A percentile compares a stretch with the other conserved stretches of the same genome.
phyloP scores from a whole-genome alignment of 2,113 vertebrate species.

The Pelusios castaneus region DNA sequence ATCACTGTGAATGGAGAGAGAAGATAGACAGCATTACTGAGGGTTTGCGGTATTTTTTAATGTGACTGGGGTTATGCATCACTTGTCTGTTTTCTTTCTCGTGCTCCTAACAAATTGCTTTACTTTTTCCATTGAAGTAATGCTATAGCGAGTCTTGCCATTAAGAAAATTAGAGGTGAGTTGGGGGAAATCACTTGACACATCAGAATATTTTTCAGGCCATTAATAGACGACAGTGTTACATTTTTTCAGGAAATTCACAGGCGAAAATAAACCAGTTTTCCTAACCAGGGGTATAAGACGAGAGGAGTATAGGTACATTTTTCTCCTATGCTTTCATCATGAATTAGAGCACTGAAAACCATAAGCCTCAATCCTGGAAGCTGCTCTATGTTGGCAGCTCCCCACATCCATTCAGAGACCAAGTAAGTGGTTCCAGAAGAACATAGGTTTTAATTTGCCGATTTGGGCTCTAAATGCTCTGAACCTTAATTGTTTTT shows the following conservation, averaged over 20 bases:
- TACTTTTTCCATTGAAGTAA: conserved; percentile 30
- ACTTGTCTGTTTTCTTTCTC: conserved; percentile 2
- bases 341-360: conserved; percentile 6
- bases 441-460: neutral
- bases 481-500: neutral
- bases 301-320: neutral
- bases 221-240: conserved; percentile 40
- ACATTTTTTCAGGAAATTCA: conserved; percentile 23
- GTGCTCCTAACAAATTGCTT: conserved; percentile 36
- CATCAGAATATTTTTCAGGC: conserved; percentile 62
- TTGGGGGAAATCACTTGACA: conserved; percentile 23
- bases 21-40: conserved; percentile 36
- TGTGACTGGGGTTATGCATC: conserved; percentile 37
- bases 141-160: conserved; percentile 16
- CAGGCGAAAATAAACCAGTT: neutral
- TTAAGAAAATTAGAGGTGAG: conserved; percentile 52
- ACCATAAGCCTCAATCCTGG: neutral
- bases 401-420: neutral
- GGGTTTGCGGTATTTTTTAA: conserved; percentile 37
- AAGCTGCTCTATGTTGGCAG: neutral
- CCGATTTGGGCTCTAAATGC: neutral
- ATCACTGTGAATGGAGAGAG: neutral
- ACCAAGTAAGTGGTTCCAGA: neutral
- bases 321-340: conserved; percentile 35
- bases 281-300: conserved; percentile 22